phyloP scores from a whole-genome alignment of 2,113 vertebrate genomes.

The Eulacestoma nigropectus region DNA sequence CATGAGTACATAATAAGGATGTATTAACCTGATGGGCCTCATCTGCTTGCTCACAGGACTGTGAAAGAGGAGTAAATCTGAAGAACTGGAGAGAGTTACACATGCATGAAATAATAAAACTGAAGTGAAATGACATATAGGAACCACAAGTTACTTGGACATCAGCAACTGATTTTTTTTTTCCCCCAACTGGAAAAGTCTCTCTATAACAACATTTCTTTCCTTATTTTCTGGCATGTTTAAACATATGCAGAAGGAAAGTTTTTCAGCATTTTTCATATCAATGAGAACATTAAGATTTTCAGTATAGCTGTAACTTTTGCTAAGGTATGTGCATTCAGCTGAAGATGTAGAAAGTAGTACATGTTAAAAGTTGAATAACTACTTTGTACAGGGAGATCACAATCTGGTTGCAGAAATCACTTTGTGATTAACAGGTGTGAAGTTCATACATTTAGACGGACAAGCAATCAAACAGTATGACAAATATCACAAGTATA shows the following conservation, averaged over 20 bases:
- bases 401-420: neutral
- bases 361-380: neutral
- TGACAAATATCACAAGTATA: neutral
- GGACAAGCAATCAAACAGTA: neutral
- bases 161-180: neutral
- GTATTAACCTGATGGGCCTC: conserved; percentile 24
- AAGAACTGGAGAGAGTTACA: neutral
- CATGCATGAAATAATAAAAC: neutral
- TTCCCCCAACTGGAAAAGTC: neutral
- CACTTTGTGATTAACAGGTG: neutral
- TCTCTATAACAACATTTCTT: neutral
- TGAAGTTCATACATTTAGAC: neutral
- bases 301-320: neutral
- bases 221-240: neutral
- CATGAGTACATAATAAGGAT: neutral
- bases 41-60: neutral
- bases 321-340: neutral
- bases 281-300: neutral
- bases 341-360: neutral
- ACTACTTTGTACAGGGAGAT: neutral
- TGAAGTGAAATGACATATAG: neutral
- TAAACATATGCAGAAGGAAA: neutral
- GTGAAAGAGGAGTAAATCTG: neutral
- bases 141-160: neutral
- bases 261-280: neutral